A percentile compares a stretch with the other conserved stretches of the same genome.
Conservation (phyloP, 2,113 vertebrate species). For the Campylomormyrus tamandua region DNA sequence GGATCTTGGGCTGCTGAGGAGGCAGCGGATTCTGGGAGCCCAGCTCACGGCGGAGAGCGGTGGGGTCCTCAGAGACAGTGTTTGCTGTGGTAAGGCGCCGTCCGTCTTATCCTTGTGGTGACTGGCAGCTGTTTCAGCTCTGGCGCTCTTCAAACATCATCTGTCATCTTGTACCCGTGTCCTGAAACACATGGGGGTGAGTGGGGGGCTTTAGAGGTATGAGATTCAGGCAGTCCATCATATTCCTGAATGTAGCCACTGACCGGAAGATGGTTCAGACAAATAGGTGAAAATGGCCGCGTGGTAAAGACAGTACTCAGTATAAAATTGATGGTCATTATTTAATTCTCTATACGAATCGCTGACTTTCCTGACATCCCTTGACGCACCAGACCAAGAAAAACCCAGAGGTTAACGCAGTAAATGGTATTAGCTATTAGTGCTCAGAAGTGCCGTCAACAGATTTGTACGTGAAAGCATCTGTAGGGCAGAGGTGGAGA, state of each 20-base stretch:
- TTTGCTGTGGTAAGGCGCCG: background rate
- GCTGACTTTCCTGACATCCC: background rate
- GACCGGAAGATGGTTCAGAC: background rate
- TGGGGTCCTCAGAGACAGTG: slow-evolving; percentile 38
- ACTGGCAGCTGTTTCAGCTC: slow-evolving; percentile 58
- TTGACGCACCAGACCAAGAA: background rate
- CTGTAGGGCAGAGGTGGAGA: background rate
- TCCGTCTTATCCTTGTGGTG: background rate
- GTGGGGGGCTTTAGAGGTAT: slow-evolving; percentile 51
- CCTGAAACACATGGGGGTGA: slow-evolving; percentile 65
- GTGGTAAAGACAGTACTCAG: background rate
- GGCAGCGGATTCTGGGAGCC: slow-evolving; percentile 34
- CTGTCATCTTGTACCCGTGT: slow-evolving; percentile 60
- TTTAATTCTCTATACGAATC: background rate
- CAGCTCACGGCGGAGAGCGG: slow-evolving; percentile 32
- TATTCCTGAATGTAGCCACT: background rate
- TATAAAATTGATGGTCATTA: background rate
- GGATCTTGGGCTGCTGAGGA: slow-evolving; percentile 37
- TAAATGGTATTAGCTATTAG: background rate
- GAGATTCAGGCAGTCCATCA: background rate
- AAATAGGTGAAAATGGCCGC: background rate
- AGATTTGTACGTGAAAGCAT: background rate
- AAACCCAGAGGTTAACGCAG: background rate
- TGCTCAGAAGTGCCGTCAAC: background rate
- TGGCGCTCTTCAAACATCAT: slow-evolving; percentile 74